Evolutionary conservation across 2,888 invertebrate species (phyloP).

Genomic region (Archips crataeganus): DNA sequence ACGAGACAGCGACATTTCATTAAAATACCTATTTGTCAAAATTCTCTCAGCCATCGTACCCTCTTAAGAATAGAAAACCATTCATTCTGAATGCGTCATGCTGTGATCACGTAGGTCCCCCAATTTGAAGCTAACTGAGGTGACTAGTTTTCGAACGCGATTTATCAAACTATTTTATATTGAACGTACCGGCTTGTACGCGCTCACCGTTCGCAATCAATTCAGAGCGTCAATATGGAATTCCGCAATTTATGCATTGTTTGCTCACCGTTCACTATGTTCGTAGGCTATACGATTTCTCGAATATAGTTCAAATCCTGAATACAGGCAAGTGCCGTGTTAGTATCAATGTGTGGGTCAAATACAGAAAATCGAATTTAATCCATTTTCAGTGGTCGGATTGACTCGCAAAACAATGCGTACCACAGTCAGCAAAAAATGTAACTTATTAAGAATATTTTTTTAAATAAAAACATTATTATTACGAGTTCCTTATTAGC

Average conservation of each 20-base stretch:
- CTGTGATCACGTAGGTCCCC: neutral
- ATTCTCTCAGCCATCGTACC: too few relatives aligned
- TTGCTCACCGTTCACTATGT: conserved; percentile 12
- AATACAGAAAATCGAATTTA: too few relatives aligned
- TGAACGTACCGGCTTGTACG: conserved; percentile 13
- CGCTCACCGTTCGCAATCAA: conserved; percentile 30
- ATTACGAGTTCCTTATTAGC: too few relatives aligned
- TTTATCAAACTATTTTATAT: conserved; percentile 15
- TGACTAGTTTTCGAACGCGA: neutral
- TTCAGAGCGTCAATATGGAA: conserved; percentile 28
- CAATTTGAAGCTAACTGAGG: neutral
- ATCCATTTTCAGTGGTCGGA: too few relatives aligned
- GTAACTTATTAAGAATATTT: too few relatives aligned
- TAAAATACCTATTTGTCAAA: too few relatives aligned
- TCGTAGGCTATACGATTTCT: neutral
- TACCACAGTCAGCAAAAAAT: too few relatives aligned
- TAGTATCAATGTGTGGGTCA: too few relatives aligned
- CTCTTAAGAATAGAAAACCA: too few relatives aligned
- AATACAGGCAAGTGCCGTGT: neutral
- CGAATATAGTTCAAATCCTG: neutral
- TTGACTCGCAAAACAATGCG: too few relatives aligned
- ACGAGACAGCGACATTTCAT: too few relatives aligned
- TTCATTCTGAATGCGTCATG: neutral
- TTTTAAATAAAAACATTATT: too few relatives aligned
- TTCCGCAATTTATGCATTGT: conserved; percentile 29